Evolutionary conservation across 1,140 invertebrate genomes (phyloP), one percentile per base, ranked within the genome.

Genomic region (Drosophila ficusphila): DNA sequence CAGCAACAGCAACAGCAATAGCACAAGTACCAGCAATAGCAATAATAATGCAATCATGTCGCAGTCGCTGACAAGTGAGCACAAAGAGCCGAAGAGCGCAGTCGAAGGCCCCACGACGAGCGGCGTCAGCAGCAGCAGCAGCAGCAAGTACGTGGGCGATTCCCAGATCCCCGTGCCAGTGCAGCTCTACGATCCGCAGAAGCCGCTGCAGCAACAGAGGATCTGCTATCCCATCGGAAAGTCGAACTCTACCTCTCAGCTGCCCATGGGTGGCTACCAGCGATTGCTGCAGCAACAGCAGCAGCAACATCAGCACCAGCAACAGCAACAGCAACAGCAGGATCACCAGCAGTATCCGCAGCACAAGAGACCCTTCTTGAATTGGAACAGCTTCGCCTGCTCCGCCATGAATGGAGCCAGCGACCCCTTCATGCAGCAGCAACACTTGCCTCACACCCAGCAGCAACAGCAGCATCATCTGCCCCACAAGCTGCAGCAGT

Each of bases 361-460:
- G 44, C 89, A 90, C 8, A 90, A 90, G 41, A 82, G 79, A 16
- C 65, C 85, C 2, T 90, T 90, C 23, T 44, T 90, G 2, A 90
- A 90, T 41, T 90, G 89, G 89, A 88, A 89, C 27, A 76, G 81
- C 4, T 90, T 90, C 62, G 85, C 89, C 5, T 90, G 89, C 36
- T 82, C 79, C 1, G 68, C 79, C n/a, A 82, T 82, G 74, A 89
- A 78, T 48, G 79, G 74, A 19, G 54, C 57, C 7, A 86, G 69
- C 42, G 89, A 90, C 79, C 89, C 89, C 25, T 89, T 90, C 14
- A 74, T 76, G 75, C 89, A 90, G 12, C 86, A 89, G 6, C 77
- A 79, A 14, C 38, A 60, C 11, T 21, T 36, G 38, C 54, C 60
- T 25, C n/a, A n/a, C n/a, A 21, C 21, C 11, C 52, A 44, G 3